Evolutionary conservation across 2,113 vertebrate species (phyloP), one percentile per base, ranked within the genome.

Genomic region (Triplophysa dalaica): DNA sequence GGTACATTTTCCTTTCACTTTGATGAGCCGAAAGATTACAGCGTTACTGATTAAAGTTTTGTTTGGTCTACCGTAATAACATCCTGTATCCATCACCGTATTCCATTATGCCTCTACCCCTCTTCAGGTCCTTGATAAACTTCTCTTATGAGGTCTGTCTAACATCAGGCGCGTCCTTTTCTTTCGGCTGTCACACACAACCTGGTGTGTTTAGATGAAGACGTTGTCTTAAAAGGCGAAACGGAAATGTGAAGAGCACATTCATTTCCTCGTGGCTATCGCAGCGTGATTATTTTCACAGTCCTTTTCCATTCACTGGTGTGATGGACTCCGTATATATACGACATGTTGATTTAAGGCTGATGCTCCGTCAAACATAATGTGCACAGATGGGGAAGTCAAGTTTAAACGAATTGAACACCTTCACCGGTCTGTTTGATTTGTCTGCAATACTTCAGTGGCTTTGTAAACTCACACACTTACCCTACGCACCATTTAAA

Each of bases 21-120:
- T 81, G 48, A 83, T 60, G 60, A 70, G 26, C 48, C 24, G 64
- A 76, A 26, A 29, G 43, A 56, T 70, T 54, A 48, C 66, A 56
- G 75, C 45, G 7, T 52, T 52, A 52, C 54, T n/a, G 8, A 56
- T 19, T 56, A 16, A 22, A 22, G 54, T 48, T 75, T n/a, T 38
- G 74, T 82, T 87, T 87, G 77, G 83, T 87, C 80, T 80, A 54
- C 10, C 66, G 19, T 54, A 75, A 76, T 65, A 76, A 81, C 72
- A 73, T 29, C 43, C 82, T 77, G 41, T 48, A 17, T 29, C 54
- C 24, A 38, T 70, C 65, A 65, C 48, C 67, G 54, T 69, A 43
- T 60, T 73, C 26, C 45, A 8, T 75, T 56, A 29, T 14, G 75
- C 75, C 45, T 60, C 24, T 14, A 63, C 14, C 13, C 43, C 24